phyloP scores from a whole-genome alignment of 1,140 invertebrate genomes.

The Calosoma granatense region DNA sequence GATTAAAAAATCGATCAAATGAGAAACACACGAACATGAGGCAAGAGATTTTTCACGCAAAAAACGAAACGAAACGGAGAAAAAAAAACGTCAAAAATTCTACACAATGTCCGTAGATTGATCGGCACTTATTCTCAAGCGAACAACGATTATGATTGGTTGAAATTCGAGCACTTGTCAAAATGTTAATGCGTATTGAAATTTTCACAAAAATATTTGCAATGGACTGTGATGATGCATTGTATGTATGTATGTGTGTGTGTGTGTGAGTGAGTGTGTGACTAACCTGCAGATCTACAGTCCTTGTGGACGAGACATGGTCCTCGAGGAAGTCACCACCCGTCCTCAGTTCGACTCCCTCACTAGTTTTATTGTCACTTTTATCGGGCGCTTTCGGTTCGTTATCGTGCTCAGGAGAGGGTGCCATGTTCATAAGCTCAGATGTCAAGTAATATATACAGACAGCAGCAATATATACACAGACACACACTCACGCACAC shows the following conservation, averaged over 20 bases:
- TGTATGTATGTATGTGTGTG: no score
- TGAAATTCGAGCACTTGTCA: no score
- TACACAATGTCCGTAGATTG: not conserved
- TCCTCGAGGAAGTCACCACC: constrained; percentile 18
- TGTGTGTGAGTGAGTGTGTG: no score
- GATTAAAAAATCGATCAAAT: not conserved
- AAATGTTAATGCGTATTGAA: no score
- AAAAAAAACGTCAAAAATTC: not conserved
- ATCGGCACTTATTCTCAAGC: no score
- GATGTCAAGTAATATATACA: constrained; percentile 34
- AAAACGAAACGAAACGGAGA: not conserved
- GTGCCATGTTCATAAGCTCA: constrained; percentile 53
- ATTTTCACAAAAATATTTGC: no score
- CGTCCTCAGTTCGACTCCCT: constrained; percentile 22
- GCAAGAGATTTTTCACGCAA: no score
- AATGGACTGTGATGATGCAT: no score
- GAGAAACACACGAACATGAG: no score
- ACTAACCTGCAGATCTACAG: not conserved
- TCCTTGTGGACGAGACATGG: not conserved
- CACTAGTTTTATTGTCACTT: constrained; percentile 34
- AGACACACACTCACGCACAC: no score
- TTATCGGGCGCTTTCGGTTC: constrained; percentile 57
- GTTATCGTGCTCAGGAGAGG: constrained; percentile 57
- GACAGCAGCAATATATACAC: no score
- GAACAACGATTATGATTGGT: no score